phyloP scores from a whole-genome alignment of 2,113 vertebrate genomes.

The Gracilinanus agilis region DNA sequence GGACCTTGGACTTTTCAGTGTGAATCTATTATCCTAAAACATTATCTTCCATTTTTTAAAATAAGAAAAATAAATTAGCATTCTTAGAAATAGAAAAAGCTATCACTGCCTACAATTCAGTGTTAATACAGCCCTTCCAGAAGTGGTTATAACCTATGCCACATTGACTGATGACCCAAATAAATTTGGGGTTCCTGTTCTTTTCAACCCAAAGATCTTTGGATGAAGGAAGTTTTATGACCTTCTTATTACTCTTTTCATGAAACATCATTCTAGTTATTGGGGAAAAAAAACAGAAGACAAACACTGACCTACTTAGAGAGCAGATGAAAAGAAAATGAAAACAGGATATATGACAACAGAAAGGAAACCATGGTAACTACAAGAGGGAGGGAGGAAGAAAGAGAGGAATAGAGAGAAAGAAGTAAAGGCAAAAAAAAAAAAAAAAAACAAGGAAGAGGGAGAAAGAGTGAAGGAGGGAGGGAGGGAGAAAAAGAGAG shows the following conservation, averaged over 20 bases:
- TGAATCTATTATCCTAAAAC: neutral
- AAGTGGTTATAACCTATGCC: constrained; percentile 37
- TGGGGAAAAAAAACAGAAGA: constrained; percentile 97
- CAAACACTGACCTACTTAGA: constrained; percentile 97
- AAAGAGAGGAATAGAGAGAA: neutral
- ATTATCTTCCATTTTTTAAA: neutral
- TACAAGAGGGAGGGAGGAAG: constrained; percentile 15
- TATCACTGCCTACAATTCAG: constrained; percentile 37
- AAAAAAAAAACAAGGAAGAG: too few relatives aligned
- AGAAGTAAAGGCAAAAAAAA: too few relatives aligned
- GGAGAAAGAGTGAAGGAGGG: neutral
- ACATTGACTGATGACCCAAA: constrained; percentile 66
- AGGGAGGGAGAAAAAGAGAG: neutral
- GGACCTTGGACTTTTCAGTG: neutral
- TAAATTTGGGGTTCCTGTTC: constrained; percentile 56
- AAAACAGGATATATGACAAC: constrained; percentile 87
- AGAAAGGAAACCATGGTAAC: constrained; percentile 86
- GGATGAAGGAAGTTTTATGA: constrained; percentile 79
- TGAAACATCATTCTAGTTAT: constrained; percentile 88
- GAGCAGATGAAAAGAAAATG: constrained; percentile 90
- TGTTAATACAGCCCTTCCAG: constrained; percentile 26
- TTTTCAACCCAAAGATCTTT: constrained; percentile 68
- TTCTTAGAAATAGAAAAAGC: constrained; percentile 56
- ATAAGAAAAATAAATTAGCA: constrained; percentile 34
- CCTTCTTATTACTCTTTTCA: constrained; percentile 81